Conservation (phyloP, 92 coral and sea anemone species). For the Epizoanthus scotinus region DNA sequence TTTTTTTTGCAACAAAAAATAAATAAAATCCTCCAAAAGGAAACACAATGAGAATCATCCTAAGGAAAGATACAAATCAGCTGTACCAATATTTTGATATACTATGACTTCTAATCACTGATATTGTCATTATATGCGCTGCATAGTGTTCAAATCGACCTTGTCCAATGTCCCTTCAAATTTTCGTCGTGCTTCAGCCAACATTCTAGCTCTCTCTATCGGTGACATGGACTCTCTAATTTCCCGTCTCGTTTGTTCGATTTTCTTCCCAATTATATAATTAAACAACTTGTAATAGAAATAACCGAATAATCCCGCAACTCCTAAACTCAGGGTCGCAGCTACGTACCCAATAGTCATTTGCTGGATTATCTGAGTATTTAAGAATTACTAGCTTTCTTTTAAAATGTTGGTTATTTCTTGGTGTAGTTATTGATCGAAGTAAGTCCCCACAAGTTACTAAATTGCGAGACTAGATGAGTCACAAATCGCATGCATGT, state of each 20-base stretch:
- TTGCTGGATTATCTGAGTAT: neutral
- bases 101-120: neutral
- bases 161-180: conserved; percentile 30
- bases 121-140: conserved; percentile 1
- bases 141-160: conserved; percentile 5
- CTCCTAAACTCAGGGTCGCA: conserved; percentile 15
- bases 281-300: conserved; percentile 36
- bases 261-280: conserved; percentile 21
- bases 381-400: neutral
- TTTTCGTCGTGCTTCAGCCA: conserved; percentile 15
- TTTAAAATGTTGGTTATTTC: neutral
- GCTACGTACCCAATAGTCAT: conserved; percentile 28
- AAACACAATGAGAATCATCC: no score
- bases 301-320: conserved; percentile 28
- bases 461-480: no score
- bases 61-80: no score
- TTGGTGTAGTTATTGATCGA: neutral
- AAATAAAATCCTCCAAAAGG: no score
- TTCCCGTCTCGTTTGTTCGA: conserved; percentile 27
- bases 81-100: no score
- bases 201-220: neutral
- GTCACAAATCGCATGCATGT: no score
- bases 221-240: conserved; percentile 15
- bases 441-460: neutral
- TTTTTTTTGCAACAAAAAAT: no score